phyloP scores from a whole-genome alignment of 2,113 vertebrate genomes.

The Hystrix cristata region DNA sequence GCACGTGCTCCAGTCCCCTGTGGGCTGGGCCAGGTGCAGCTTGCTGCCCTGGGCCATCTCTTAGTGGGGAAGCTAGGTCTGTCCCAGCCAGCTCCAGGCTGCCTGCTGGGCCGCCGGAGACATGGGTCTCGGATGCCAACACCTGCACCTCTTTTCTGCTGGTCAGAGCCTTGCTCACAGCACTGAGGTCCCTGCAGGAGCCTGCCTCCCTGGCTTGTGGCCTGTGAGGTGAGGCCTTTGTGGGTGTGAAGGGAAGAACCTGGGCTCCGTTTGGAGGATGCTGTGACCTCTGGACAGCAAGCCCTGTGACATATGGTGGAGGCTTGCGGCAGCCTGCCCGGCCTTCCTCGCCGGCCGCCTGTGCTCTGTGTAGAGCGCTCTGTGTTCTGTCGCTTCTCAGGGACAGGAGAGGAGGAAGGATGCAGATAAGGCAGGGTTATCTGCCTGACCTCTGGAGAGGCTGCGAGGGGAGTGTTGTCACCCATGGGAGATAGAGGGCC shows the following conservation, averaged over 20 bases:
- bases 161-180: constrained; percentile 33
- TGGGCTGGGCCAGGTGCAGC: background rate
- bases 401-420: constrained; percentile 81
- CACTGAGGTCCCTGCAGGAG: background rate
- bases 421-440: constrained; percentile 90
- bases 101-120: background rate
- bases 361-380: background rate
- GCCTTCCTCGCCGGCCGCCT: background rate
- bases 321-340: background rate
- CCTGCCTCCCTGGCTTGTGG: constrained; percentile 36
- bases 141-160: background rate
- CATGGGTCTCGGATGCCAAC: background rate
- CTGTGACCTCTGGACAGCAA: background rate
- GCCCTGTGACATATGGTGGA: background rate
- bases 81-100: fast-evolving
- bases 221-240: constrained; percentile 44
- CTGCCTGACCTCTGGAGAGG: constrained; percentile 89
- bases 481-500: constrained; percentile 87
- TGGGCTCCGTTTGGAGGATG: background rate
- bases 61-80: background rate
- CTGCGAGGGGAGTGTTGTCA: constrained; percentile 90
- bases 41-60: background rate
- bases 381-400: constrained; percentile 64
- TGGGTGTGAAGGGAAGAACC: background rate
- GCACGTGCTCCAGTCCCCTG: fast-evolving